Conservation (phyloP, 2,113 vertebrate species). For the Takifugu flavidus region DNA sequence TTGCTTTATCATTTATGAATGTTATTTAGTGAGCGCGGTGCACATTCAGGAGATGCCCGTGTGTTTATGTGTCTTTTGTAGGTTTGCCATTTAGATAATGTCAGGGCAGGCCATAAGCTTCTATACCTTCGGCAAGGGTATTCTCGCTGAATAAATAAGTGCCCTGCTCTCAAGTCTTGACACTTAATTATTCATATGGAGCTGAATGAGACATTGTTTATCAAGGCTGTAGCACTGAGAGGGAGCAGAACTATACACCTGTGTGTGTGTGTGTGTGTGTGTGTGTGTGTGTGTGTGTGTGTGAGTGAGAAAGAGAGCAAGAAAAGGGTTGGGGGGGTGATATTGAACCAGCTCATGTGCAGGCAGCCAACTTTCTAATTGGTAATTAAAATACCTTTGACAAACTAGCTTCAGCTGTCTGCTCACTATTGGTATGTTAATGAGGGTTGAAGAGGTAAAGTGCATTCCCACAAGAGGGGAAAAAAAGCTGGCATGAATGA, state of each 20-base stretch:
- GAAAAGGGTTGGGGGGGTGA: slow-evolving; percentile 2
- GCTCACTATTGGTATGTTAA: slow-evolving; percentile 65
- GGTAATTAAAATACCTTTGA: slow-evolving; percentile 72
- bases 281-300: slow-evolving; percentile 23
- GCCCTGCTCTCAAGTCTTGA: slow-evolving; percentile 44
- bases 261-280: slow-evolving; percentile 21
- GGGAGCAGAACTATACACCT: slow-evolving; percentile 44
- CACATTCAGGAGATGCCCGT: slow-evolving; percentile 19
- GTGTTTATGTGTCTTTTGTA: slow-evolving; percentile 43
- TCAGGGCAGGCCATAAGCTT: slow-evolving; percentile 54
- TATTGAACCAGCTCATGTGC: slow-evolving; percentile 36
- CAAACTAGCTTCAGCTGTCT: slow-evolving; percentile 60
- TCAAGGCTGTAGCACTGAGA: slow-evolving; percentile 50
- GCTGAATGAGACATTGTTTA: slow-evolving; percentile 73
- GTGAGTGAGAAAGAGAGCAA: not conserved
- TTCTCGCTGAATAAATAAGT: slow-evolving; percentile 64
- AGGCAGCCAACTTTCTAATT: slow-evolving; percentile 66
- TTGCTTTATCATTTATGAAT: slow-evolving; percentile 63
- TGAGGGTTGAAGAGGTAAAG: slow-evolving; percentile 64
- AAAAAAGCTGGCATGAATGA: slow-evolving; percentile 6
- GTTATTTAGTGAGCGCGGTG: slow-evolving; percentile 46
- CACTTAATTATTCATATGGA: slow-evolving; percentile 72
- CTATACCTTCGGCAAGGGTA: slow-evolving; percentile 43
- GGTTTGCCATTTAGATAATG: slow-evolving; percentile 71
- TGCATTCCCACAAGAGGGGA: slow-evolving; percentile 47